Conservation (phyloP, 2,113 vertebrate species). For the Micronisus gabar region DNA sequence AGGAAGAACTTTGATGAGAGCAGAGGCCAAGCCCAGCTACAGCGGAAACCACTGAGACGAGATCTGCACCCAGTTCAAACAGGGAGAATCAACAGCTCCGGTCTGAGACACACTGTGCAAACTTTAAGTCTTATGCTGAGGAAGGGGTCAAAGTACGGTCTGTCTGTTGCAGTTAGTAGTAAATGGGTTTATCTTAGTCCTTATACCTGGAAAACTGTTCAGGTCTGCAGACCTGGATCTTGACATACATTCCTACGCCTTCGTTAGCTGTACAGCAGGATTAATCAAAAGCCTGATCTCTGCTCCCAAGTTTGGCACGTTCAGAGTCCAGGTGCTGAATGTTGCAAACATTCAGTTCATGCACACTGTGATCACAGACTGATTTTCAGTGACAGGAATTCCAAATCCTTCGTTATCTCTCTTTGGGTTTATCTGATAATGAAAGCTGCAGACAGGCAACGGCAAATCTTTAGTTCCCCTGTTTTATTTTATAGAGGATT, state of each 20-base stretch:
- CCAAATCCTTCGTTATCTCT: background rate
- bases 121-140: background rate
- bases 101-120: background rate
- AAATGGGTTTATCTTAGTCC: background rate
- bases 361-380: background rate
- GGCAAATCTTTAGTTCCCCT: background rate
- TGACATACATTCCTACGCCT: background rate
- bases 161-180: background rate
- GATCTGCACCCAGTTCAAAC: background rate
- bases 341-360: rapidly evolving
- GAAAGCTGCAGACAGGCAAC: background rate
- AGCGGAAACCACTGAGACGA: background rate
- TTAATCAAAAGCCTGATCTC: background rate
- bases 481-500: background rate
- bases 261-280: background rate
- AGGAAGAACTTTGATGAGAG: background rate
- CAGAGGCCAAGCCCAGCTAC: background rate
- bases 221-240: background rate
- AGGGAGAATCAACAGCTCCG: background rate
- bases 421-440: background rate
- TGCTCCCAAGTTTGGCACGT: background rate
- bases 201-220: background rate
- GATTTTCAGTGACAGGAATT: background rate
- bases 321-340: background rate
- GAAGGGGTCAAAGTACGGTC: background rate